These are phyloP conservation scores for Pygocentrus nattereri DNA, from an alignment of 2,797 vertebrate genomes.

Conservation along the genomic window DNA sequence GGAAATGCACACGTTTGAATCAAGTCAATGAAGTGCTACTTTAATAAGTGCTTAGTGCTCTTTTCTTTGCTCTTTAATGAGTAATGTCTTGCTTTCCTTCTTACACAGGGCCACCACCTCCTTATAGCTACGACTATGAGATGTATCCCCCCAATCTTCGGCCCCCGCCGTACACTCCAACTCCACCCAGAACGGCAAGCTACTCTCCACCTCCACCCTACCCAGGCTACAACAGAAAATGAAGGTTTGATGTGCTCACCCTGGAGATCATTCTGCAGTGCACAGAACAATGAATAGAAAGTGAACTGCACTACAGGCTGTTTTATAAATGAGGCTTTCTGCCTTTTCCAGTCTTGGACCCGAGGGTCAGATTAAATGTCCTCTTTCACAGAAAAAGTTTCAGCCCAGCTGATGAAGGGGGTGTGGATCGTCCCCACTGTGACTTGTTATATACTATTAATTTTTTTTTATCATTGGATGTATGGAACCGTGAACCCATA, in stretches of 20 bases:
- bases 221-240: conserved; percentile 86
- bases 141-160: conserved; percentile 82
- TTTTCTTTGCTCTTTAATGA: neutral
- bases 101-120: conserved; percentile 83
- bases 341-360: neutral
- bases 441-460: conserved; percentile 11
- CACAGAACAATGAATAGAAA: neutral
- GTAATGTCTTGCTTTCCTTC: neutral
- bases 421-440: conserved; percentile 39
- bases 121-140: conserved; percentile 87
- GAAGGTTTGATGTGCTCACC: conserved; percentile 23
- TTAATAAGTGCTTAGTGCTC: neutral
- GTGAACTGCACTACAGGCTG: neutral
- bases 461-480: neutral
- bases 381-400: neutral
- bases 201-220: conserved; percentile 89
- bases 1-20: too few species aligned
- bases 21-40: neutral
- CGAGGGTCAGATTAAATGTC: neutral
- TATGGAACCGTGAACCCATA: too few species aligned
- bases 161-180: conserved; percentile 88
- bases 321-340: neutral
- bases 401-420: conserved; percentile 12
- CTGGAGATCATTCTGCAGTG: neutral
- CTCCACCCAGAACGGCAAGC: conserved; percentile 73